Percentiles rank a stretch among this genome's conserved stretches.
Evolutionary conservation across 2,888 invertebrate genomes (phyloP).

Genomic region (Troglohyphantes excavatus): DNA sequence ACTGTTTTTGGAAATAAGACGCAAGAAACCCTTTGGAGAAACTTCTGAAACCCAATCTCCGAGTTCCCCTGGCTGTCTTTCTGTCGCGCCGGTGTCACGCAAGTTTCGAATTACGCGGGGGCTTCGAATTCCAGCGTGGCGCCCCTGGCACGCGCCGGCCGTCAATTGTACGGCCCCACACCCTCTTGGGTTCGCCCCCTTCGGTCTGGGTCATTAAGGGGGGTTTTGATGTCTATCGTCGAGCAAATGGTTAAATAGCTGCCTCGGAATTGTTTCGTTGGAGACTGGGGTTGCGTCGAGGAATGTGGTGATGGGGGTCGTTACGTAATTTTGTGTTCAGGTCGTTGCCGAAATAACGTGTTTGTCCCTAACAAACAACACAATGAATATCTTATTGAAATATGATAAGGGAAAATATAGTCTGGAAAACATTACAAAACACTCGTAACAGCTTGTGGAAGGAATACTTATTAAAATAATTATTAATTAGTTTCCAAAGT

Average conservation of each 20-base stretch:
- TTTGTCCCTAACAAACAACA: too few relatives aligned
- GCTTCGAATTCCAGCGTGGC: conserved; percentile 43
- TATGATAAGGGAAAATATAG: too few relatives aligned
- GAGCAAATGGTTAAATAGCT: not conserved
- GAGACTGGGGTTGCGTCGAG: not conserved
- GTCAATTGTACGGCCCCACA: conserved; percentile 38
- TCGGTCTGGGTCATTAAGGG: conserved; percentile 22
- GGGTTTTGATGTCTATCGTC: not conserved
- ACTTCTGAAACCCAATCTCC: not conserved
- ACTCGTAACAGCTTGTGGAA: too few relatives aligned
- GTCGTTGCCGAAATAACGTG: too few relatives aligned
- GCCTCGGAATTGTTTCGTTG: not conserved
- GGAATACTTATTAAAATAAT: too few relatives aligned
- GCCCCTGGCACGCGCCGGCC: conserved; percentile 65
- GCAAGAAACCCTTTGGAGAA: conserved; percentile 3
- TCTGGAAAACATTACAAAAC: too few relatives aligned
- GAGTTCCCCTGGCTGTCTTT: too few relatives aligned
- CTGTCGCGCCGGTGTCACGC: conserved; percentile 2
- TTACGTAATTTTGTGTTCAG: too few relatives aligned
- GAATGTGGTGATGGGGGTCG: too few relatives aligned
- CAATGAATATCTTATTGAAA: too few relatives aligned
- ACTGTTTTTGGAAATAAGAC: not conserved
- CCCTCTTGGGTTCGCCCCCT: not conserved
- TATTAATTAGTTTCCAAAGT: too few relatives aligned
- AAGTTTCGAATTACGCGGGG: conserved; percentile 42